Evolutionary conservation across 1,140 invertebrate species (phyloP).

Genomic region (Anadara kagoshimensis): DNA sequence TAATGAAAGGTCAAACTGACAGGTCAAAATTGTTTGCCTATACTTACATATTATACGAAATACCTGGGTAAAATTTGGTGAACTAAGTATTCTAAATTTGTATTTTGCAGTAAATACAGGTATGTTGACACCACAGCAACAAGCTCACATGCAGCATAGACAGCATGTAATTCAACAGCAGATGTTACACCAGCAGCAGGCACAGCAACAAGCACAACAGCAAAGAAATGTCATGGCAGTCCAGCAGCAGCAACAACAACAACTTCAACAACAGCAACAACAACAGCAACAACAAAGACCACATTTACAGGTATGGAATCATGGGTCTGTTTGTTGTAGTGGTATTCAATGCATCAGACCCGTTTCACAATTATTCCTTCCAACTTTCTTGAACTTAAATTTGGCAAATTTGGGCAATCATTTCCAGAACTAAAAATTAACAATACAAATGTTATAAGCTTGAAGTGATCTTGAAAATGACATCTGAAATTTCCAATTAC

Average conservation of each 20-base stretch:
- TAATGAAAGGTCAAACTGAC: too few relatives aligned
- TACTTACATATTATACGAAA: too few relatives aligned
- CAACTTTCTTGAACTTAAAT: too few relatives aligned
- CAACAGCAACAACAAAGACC: slow-evolving; percentile 35
- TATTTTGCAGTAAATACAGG: slow-evolving; percentile 18
- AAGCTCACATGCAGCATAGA: slow-evolving; percentile 46
- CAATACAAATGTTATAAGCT: too few relatives aligned
- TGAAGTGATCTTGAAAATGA: too few relatives aligned
- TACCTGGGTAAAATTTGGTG: too few relatives aligned
- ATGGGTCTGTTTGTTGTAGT: not conserved
- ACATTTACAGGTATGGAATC: slow-evolving; percentile 25
- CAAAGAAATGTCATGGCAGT: slow-evolving; percentile 2
- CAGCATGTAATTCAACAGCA: slow-evolving; percentile 38
- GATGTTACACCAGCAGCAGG: slow-evolving; percentile 34
- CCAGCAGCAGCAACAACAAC: slow-evolving; percentile 36
- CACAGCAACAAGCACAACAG: slow-evolving; percentile 32
- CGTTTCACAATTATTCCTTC: too few relatives aligned
- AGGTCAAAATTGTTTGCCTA: too few relatives aligned
- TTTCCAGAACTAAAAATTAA: too few relatives aligned
- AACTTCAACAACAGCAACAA: slow-evolving; percentile 28
- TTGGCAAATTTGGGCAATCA: too few relatives aligned
- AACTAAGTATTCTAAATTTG: not conserved
- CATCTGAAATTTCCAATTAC: too few relatives aligned
- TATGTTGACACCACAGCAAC: slow-evolving; percentile 43
- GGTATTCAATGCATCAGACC: too few relatives aligned